These are phyloP conservation scores for Heliangelus exortis DNA, from an alignment of 2,797 vertebrate species.

Conservation along the genomic window DNA sequence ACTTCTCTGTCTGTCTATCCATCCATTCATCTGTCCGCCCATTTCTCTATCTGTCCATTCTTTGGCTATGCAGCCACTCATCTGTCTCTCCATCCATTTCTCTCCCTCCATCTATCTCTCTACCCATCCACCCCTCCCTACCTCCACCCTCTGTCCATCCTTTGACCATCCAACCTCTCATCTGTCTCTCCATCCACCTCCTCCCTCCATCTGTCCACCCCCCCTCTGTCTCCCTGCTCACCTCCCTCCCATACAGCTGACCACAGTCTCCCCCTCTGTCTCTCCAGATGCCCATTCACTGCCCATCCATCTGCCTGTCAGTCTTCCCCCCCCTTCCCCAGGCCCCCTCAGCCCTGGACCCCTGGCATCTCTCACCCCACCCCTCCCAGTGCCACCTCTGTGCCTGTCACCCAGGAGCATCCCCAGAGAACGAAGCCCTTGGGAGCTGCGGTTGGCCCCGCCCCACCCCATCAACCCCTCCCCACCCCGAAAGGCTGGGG, in stretches of 20 bases:
- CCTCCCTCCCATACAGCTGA: no score
- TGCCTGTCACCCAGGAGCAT: not conserved
- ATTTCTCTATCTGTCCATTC: not conserved
- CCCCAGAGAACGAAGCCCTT: rapidly evolving
- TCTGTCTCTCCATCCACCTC: no score
- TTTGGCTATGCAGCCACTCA: no score
- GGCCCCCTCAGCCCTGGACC: not conserved
- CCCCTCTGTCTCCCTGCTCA: no score
- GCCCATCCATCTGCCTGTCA: not conserved
- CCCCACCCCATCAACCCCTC: no score
- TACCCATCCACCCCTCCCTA: not conserved
- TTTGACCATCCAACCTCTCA: no score
- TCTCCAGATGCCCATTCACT: not conserved
- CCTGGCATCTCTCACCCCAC: not conserved
- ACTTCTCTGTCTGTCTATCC: no score
- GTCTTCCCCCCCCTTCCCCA: not conserved
- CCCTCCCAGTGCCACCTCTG: not conserved
- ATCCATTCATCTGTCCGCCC: not conserved
- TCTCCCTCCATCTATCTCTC: not conserved
- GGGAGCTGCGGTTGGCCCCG: rapidly evolving
- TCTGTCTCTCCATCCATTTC: not conserved
- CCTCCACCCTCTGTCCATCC: not conserved
- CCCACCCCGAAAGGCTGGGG: not conserved
- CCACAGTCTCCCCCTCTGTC: not conserved
- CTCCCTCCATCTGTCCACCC: no score